Conservation (phyloP, 92 coral and sea anemone genomes). For the Umimayanthus kanabou region DNA sequence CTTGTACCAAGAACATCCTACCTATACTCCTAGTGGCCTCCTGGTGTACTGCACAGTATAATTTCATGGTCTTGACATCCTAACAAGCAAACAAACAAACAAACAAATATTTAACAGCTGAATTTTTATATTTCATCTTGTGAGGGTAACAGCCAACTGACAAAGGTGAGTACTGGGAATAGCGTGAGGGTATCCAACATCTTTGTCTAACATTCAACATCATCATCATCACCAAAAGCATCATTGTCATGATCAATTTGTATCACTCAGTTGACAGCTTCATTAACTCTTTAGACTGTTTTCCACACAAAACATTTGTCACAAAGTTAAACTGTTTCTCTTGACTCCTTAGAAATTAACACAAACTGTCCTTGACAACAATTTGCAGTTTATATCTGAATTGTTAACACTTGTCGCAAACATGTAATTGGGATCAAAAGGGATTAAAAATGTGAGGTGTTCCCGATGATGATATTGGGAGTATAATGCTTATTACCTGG, state of each 20-base stretch:
- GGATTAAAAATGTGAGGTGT: not conserved
- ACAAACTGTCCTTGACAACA: too few species aligned
- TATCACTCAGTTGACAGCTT: too few species aligned
- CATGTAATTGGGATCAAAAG: not conserved
- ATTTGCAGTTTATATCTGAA: too few species aligned
- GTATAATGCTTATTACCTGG: conserved; percentile 63
- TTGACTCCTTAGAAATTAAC: too few species aligned
- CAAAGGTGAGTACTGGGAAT: too few species aligned
- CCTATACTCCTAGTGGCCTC: conserved; percentile 73
- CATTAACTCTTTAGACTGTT: not conserved
- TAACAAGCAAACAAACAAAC: conserved; percentile 45
- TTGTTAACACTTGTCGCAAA: not conserved
- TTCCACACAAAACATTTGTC: not conserved
- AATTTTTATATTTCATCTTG: not conserved
- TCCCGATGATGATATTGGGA: not conserved
- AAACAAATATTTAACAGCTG: not conserved
- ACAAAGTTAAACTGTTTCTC: not conserved
- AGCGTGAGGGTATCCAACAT: too few species aligned
- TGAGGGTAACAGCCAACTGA: too few species aligned
- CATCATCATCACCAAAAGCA: not conserved
- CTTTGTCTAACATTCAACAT: too few species aligned
- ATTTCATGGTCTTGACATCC: conserved; percentile 93
- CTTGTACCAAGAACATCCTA: conserved; percentile 34
- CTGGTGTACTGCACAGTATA: conserved; percentile 78
- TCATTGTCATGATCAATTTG: too few species aligned